Evolutionary conservation across 30 jellyfish, hydroid and myxozoan genomes (phyloP).

Genomic region (Hydractinia symbiolongicarpus): DNA sequence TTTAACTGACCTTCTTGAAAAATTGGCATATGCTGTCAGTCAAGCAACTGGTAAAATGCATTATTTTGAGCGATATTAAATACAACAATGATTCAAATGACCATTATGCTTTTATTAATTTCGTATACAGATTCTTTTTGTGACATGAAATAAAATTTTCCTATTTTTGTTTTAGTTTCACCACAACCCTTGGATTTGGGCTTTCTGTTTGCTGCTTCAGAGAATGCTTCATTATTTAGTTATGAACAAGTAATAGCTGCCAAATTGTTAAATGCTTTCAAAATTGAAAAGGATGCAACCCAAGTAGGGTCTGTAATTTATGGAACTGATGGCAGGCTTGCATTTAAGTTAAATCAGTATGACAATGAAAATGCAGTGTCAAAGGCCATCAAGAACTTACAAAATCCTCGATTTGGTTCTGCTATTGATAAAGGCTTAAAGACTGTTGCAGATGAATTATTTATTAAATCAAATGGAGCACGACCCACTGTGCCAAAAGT

Average conservation of each 20-base stretch:
- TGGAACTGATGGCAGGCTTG: conserved; percentile 5
- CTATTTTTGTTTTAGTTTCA: not conserved
- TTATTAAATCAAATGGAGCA: conserved; percentile 34
- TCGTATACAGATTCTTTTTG: not conserved
- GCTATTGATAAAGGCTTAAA: conserved; percentile 35
- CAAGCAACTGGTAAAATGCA: conserved; percentile 13
- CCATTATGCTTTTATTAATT: not conserved
- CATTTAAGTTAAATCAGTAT: conserved; percentile 16
- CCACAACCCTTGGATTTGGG: conserved; percentile 23
- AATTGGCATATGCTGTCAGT: conserved; percentile 30
- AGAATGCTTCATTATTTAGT: not conserved
- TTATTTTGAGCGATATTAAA: not conserved
- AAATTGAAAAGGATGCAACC: not conserved
- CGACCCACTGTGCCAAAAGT: conserved; percentile 45
- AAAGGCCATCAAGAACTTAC: conserved; percentile 4
- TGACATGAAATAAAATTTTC: not conserved
- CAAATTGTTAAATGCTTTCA: conserved; percentile 14
- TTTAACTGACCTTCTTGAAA: conserved; percentile 12
- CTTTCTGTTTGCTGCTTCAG: conserved; percentile 27
- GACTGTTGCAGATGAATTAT: conserved; percentile 30
- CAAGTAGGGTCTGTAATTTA: conserved; percentile 27
- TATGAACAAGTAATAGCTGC: conserved; percentile 15
- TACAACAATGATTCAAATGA: not conserved
- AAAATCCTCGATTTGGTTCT: conserved; percentile 17
- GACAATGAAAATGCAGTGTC: not conserved